These are phyloP conservation scores for Hesperophylax magnus DNA, from an alignment of 1,140 invertebrate species.

Conservation along the genomic window DNA sequence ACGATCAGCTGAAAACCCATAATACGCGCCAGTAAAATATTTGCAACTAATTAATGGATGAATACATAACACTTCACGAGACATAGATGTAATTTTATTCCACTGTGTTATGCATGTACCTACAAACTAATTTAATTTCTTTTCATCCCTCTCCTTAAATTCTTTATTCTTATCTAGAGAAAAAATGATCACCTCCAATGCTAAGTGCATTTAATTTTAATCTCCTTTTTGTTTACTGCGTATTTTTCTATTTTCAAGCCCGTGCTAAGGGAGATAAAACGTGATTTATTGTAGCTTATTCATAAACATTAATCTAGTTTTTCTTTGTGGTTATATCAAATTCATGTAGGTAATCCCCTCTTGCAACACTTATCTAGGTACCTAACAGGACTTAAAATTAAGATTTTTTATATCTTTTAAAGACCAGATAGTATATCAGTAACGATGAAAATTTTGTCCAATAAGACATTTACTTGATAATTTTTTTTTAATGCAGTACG, in stretches of 20 bases:
- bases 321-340: too few species aligned
- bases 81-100: not conserved
- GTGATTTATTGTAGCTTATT: slow-evolving; percentile 49
- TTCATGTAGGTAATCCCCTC: too few species aligned
- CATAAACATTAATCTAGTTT: too few species aligned
- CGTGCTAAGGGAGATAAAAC: slow-evolving; percentile 53
- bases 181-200: slow-evolving; percentile 29
- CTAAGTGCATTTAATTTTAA: slow-evolving; percentile 48
- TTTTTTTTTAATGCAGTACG: too few species aligned
- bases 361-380: too few species aligned
- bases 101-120: not conserved
- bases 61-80: not conserved
- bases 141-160: not conserved
- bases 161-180: not conserved
- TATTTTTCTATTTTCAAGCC: slow-evolving; percentile 44
- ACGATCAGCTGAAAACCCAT: not conserved
- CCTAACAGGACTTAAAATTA: too few species aligned
- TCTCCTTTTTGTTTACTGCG: slow-evolving; percentile 46
- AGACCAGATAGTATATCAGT: too few species aligned
- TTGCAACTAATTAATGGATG: not conserved
- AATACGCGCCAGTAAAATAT: too few species aligned
- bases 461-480: too few species aligned
- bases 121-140: not conserved
- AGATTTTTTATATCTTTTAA: too few species aligned
- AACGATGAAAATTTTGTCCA: too few species aligned